Evolutionary conservation across 2,888 invertebrate genomes (phyloP), one percentile per base, ranked within the genome.

Genomic region (Pollenia angustigena): DNA sequence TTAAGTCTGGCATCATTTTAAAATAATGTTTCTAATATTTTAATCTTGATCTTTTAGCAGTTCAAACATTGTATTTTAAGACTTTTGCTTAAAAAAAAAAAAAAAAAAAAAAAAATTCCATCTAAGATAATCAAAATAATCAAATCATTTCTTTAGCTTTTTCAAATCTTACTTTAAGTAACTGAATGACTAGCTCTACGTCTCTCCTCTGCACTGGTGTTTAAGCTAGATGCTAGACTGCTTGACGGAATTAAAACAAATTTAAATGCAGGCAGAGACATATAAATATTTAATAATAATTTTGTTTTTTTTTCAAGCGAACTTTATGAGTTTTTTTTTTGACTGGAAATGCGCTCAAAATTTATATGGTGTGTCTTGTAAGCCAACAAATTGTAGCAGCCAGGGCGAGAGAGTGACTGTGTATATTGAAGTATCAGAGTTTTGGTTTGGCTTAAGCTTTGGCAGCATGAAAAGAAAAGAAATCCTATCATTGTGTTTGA

Each of bases 401-500:
- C 60, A 46, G 11, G 40, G 42, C 44, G 12, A 44, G 14, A 40
- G 10, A 11, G 23, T 11, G 12, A 2, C 23, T 32, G 48, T 4
- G 32, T 7, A 10, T 1, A 18, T 11, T 32, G 32, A 32, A 32
- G 44, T 46, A 23, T 12, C 16, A 6, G 52, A 23, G 64, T 42
- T 11, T n/a, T 4, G 52, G 12, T 50, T 50, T 54, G 54, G 48
- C 48, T 68, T 52, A 60, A 76, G 9, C 6, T 52, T 52, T 32
- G 23, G 46, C 44, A 6, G 3, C 10, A 52, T 18, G 18, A 10
- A 71, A 71, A 32, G 18, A 10, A 71, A 71, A 58, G 54, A 71
- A 80, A 87, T 87, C 81, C 72, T 87, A 84, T 87, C 87, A 84
- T 87, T 87, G 72, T 58, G 84, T 72, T 84, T 91, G 91, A 91